phyloP scores from a whole-genome alignment of 2,113 vertebrate genomes.

The Anhinga rufa region DNA sequence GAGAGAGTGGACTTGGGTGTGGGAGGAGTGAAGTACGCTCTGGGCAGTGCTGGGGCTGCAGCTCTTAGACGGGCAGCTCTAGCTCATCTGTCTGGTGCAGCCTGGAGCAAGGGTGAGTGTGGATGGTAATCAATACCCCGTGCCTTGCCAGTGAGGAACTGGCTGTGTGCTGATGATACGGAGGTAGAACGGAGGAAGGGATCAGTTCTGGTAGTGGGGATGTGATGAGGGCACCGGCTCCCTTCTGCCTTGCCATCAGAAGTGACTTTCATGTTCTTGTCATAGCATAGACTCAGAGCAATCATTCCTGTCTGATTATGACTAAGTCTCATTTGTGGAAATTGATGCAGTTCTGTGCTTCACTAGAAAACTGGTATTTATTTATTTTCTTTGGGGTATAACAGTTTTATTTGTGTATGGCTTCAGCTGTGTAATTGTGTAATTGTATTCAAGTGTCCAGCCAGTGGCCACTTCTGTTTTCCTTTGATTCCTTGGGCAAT shows the following conservation, averaged over 20 bases:
- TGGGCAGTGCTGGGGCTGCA: background rate
- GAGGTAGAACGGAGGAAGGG: background rate
- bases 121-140: background rate
- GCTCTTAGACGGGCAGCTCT: background rate
- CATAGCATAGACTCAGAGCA: background rate
- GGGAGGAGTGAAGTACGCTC: background rate
- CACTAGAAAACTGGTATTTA: background rate
- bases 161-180: background rate
- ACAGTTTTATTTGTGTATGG: background rate
- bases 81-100: background rate
- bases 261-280: background rate
- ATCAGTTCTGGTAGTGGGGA: background rate
- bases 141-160: background rate
- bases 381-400: background rate
- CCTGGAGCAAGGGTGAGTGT: slow-evolving; percentile 24
- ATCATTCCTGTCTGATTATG: background rate
- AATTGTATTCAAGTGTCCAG: background rate
- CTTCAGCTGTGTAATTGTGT: background rate
- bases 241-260: background rate
- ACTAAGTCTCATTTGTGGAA: background rate
- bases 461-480: background rate
- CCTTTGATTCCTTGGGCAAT: background rate
- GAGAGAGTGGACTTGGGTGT: background rate
- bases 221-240: background rate
- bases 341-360: background rate